Conservation (phyloP, 2,888 invertebrate genomes). For the Drosophila gaucha region DNA sequence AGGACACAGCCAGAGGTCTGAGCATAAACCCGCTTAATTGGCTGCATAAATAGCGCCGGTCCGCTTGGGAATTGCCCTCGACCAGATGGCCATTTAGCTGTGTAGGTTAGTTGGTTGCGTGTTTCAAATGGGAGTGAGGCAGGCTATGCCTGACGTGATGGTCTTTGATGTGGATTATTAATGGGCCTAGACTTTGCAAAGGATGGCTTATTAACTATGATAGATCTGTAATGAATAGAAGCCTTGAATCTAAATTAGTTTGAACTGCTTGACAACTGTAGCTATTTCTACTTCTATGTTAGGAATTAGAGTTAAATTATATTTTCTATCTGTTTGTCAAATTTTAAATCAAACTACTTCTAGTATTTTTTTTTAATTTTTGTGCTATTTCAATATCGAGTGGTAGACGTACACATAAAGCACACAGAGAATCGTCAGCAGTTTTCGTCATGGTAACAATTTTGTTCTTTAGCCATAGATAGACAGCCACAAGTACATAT, state of each 20-base stretch:
- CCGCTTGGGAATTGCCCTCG: conserved; percentile 32
- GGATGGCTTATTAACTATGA: neutral
- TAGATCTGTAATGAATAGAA: neutral
- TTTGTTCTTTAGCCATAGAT: neutral
- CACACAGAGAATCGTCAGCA: neutral
- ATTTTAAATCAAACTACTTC: neutral
- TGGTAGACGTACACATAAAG: neutral
- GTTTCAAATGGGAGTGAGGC: conserved; percentile 23
- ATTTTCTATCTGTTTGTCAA: neutral
- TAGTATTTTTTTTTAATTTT: too few species aligned
- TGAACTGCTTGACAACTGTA: neutral
- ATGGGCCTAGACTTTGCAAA: neutral
- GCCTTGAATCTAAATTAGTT: too few species aligned
- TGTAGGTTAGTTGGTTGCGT: conserved; percentile 24
- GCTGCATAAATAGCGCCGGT: conserved; percentile 30
- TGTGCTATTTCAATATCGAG: neutral
- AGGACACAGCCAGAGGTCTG: conserved; percentile 15
- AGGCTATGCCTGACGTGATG: neutral
- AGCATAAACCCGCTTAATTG: conserved; percentile 30
- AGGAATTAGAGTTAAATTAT: neutral
- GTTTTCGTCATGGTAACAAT: too few species aligned
- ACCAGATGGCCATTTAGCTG: conserved; percentile 49
- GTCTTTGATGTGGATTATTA: conserved; percentile 1
- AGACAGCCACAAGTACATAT: neutral
- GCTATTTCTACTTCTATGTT: too few species aligned